Evolutionary conservation across 2,888 invertebrate genomes (phyloP).

Genomic region (Empis stercorea): DNA sequence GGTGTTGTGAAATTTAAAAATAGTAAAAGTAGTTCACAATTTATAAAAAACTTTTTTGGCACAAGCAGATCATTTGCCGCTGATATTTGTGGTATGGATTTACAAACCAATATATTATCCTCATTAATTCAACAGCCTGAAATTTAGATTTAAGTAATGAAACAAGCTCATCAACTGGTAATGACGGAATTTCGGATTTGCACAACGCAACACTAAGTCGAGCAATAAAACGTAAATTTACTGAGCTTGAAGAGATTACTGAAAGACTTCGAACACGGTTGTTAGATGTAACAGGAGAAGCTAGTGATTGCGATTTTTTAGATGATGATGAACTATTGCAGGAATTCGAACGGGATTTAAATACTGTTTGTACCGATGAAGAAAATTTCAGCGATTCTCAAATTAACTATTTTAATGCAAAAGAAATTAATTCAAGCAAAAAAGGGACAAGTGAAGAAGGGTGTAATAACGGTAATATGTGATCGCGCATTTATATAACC

Average conservation of each 20-base stretch:
- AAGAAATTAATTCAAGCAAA: background rate
- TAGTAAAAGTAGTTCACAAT: no score
- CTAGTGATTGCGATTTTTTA: constrained; percentile 40
- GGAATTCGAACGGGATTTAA: constrained; percentile 47
- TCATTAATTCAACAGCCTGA: no score
- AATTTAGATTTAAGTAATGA: no score
- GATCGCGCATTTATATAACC: background rate
- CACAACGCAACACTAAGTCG: constrained; percentile 33
- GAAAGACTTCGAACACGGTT: constrained; percentile 44
- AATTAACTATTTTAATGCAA: background rate
- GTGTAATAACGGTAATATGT: background rate
- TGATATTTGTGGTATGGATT: no score
- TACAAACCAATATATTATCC: no score
- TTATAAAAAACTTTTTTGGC: no score
- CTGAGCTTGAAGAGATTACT: constrained; percentile 49
- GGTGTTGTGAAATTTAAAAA: constrained; percentile 19
- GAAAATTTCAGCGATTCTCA: background rate
- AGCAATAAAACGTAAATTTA: constrained; percentile 45
- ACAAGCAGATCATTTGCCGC: no score
- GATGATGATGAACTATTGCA: constrained; percentile 30
- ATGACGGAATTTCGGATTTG: constrained; percentile 16
- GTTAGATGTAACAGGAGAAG: constrained; percentile 42
- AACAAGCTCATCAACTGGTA: no score
- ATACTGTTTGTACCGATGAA: constrained; percentile 24
- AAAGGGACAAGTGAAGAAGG: background rate